These are phyloP conservation scores for Trachythela sp. DNA, from an alignment of 64 coral and sea anemone species.

Conservation along the genomic window DNA sequence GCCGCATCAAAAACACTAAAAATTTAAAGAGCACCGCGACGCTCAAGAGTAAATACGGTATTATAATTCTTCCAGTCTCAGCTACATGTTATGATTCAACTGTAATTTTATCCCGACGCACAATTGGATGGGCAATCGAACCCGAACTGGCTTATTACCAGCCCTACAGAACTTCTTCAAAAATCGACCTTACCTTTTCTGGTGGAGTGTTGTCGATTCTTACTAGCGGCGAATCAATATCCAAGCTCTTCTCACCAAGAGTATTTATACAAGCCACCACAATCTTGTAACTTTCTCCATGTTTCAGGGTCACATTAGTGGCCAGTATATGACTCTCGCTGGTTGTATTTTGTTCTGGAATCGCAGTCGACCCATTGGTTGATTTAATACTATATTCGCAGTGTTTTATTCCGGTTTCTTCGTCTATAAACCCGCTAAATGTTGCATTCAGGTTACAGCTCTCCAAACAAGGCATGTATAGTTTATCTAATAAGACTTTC, in stretches of 20 bases:
- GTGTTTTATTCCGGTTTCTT: conserved; percentile 60
- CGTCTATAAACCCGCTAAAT: conserved; percentile 58
- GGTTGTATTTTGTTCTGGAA: not conserved
- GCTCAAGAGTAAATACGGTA: too few relatives aligned
- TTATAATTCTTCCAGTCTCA: too few relatives aligned
- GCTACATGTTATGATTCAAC: too few relatives aligned
- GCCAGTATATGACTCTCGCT: not conserved
- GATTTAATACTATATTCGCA: conserved; percentile 52
- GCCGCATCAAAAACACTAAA: too few relatives aligned
- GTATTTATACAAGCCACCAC: conserved; percentile 51
- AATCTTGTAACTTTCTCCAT: conserved; percentile 52
- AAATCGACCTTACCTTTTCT: conserved; percentile 59
- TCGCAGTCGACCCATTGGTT: not conserved
- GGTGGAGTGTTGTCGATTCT: conserved; percentile 66
- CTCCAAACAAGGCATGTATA: conserved; percentile 44
- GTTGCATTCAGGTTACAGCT: conserved; percentile 45
- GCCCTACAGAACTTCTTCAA: not conserved
- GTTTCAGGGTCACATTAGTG: not conserved
- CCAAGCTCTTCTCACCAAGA: conserved; percentile 36
- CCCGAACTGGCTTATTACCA: too few relatives aligned
- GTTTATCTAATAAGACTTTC: conserved; percentile 7
- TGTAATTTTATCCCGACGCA: too few relatives aligned
- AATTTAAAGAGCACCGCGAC: too few relatives aligned
- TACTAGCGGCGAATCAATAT: conserved; percentile 11
- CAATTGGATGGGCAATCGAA: too few relatives aligned